Base-by-base conservation (phyloP, 2,797 vertebrate genomes). In the Pampus argenteus region DNA sequence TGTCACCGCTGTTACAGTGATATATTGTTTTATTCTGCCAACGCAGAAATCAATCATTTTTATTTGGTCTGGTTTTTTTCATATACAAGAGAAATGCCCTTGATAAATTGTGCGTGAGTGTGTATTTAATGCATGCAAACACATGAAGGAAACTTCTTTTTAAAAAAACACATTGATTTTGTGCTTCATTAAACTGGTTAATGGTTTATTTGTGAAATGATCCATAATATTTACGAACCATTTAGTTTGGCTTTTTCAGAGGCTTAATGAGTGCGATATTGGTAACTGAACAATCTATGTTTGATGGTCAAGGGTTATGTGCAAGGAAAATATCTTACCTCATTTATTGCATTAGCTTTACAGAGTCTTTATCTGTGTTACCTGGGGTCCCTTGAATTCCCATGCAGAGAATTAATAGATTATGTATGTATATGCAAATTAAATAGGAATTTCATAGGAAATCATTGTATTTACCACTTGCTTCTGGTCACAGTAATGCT, bases 261-360 rank as follows among this genome's bases (percentile, higher is more conserved):
- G 36, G 55, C 38, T 51, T 74, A 80, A 76, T 75, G 76, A 80
- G 74, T 0, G 5, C 40, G 36, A 29, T 55, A 72, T 69, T 48
- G 68, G 49, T 11, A 0, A 15, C 1, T 18, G 57, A 25, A 20
- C 25, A 49, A 23, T n/a, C n/a, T n/a, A n/a, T n/a, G 14, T 51
- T 38, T 5, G 23, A 58, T 42, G 40, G 23, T 78, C 47, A 66
- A 51, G 38, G n/a, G 26, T 59, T 62, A 68, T 25, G 11, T 22
- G 26, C 20, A 45, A 59, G 51, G 42, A 57, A 76, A 62, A 70
- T 55, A 42, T 48, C 58, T 50, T 26, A 1, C 64, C 14, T 14
- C 8, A 29, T 60, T 9, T 45, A n/a, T 49, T 55, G 9, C 14
- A 3, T 59, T 13, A 40, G 50, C 31, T 50, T 73, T 61, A 18